These are phyloP conservation scores for Pachypeltis micranthus DNA, from an alignment of 1,140 invertebrate genomes.

Conservation along the genomic window DNA sequence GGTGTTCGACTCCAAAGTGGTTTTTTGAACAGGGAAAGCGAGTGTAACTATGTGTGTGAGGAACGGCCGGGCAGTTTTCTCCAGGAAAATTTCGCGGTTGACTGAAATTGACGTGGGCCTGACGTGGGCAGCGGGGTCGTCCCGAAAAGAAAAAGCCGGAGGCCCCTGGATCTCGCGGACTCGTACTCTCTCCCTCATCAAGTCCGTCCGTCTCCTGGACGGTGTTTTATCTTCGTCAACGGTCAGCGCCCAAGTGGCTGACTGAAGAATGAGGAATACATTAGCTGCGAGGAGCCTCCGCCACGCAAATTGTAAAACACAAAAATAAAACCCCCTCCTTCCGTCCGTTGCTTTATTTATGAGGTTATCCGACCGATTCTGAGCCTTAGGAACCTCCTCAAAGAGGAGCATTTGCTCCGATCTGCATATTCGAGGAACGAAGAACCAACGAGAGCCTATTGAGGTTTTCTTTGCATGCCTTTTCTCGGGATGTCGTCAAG, in stretches of 20 bases:
- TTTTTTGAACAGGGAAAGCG: too few species aligned
- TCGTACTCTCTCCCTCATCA: neutral
- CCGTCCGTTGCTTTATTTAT: neutral
- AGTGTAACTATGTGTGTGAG: too few species aligned
- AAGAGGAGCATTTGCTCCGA: neutral
- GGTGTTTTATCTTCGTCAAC: neutral
- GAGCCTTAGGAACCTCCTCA: neutral
- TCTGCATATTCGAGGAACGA: too few species aligned
- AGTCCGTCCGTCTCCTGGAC: neutral
- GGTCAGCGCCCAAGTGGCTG: neutral
- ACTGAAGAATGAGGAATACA: conserved; percentile 7
- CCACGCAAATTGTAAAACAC: conserved; percentile 8
- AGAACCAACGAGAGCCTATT: too few species aligned
- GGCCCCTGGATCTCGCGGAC: neutral
- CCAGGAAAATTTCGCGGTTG: too few species aligned
- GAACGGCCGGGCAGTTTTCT: too few species aligned
- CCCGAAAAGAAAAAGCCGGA: neutral
- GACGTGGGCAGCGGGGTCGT: too few species aligned
- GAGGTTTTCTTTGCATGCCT: too few species aligned
- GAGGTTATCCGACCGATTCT: conserved; percentile 4
- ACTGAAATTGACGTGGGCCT: too few species aligned
- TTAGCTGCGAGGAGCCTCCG: neutral
- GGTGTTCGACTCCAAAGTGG: too few species aligned
- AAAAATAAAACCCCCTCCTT: neutral
- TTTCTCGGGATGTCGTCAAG: too few species aligned